These are phyloP conservation scores for Eulemur rubriventer DNA, from an alignment of 2,797 vertebrate genomes.

Conservation along the genomic window DNA sequence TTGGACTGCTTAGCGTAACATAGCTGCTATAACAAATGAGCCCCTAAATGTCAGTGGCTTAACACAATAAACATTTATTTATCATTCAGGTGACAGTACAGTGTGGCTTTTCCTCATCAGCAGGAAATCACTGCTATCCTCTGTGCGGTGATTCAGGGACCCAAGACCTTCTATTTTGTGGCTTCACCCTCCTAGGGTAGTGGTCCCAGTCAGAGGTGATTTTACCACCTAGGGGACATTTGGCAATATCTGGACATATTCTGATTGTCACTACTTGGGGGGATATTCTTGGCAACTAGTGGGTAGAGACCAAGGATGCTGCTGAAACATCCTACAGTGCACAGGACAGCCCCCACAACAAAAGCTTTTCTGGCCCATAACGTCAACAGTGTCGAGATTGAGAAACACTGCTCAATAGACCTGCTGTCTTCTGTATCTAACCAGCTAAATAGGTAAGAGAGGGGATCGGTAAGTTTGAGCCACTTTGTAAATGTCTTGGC, in stretches of 20 bases:
- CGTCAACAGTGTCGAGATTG: background rate
- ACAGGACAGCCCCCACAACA: background rate
- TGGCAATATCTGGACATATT: background rate
- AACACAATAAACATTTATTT: background rate
- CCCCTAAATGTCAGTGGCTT: background rate
- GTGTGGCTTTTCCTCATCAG: background rate
- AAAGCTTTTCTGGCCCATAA: background rate
- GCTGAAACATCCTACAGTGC: background rate
- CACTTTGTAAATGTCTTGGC: background rate
- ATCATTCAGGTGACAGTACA: background rate
- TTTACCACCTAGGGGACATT: background rate
- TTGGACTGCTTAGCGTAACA: background rate
- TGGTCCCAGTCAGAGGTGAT: background rate
- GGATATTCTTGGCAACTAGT: background rate
- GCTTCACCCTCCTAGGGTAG: background rate
- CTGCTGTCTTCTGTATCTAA: background rate
- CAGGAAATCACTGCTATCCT: background rate
- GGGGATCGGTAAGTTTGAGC: background rate
- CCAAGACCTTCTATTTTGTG: background rate
- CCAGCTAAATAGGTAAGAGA: background rate
- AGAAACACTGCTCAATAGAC: background rate
- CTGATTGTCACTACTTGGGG: background rate
- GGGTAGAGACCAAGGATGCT: background rate
- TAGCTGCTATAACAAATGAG: background rate
- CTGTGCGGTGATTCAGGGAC: background rate